Evolutionary conservation across 2,888 invertebrate genomes (phyloP), one percentile per base, ranked within the genome.

Genomic region (Trachelus troglodyta): DNA sequence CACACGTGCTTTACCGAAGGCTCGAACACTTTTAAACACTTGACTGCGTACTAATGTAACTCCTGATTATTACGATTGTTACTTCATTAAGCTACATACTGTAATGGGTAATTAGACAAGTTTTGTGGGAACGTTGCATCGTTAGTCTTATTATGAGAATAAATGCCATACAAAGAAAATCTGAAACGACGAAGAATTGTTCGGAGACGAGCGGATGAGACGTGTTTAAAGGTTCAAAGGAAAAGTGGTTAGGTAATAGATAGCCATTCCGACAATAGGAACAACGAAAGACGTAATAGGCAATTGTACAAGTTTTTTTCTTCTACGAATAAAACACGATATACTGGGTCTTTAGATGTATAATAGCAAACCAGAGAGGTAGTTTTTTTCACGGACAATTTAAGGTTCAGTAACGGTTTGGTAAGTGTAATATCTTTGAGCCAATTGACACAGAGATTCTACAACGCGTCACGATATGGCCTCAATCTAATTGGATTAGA

Each of bases 401-500:
- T 56, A 23, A 23, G 40, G 40, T 40, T 23, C 23, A 4, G 15
- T 35, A 35, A 40, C 40, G 15, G 40, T 40, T 15, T 15, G 15
- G 15, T 15, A 15, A 15, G 40, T 15, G 40, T 40, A 40, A 40
- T 40, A 40, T 40, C 6, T 40, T 40, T 15, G 40, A 6, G 40
- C 40, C 40, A 23, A 40, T 40, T 40, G 40, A 15, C 15, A 40
- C 40, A 6, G 40, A 6, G 40, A 15, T 15, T 40, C 23, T 40
- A 40, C 40, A 40, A 71, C 34, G 3, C 33, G 35, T 34, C 69
- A 56, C 35, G 71, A 33, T n/a, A 30, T 68, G 12, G 34, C 75
- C 69, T 83, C 82, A 82, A 84, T 84, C 83, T 80, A 82, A 85
- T 85, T 84, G 81, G 80, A 85, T 85, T 84, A 82, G 80, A 84